These are phyloP conservation scores for Tetropium fuscum DNA, from an alignment of 2,888 invertebrate species.

Conservation along the genomic window DNA sequence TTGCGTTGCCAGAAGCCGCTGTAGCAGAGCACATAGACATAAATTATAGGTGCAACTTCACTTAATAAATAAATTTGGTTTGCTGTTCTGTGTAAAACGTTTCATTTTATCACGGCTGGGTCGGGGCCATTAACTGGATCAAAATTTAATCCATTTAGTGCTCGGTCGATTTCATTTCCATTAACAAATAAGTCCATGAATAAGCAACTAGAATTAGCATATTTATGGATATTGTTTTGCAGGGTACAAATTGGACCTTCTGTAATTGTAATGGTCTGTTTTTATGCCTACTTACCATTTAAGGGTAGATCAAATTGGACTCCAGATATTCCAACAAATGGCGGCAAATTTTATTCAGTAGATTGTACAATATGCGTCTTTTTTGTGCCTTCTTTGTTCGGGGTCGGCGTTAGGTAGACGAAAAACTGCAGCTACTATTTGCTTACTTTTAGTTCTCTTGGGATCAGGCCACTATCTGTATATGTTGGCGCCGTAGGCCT, in stretches of 20 bases:
- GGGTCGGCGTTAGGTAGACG: too few species aligned
- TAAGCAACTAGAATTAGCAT: constrained; percentile 21
- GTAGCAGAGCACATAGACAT: too few species aligned
- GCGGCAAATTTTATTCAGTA: too few species aligned
- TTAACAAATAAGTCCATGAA: constrained; percentile 42
- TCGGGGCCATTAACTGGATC: constrained; percentile 53
- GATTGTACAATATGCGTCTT: too few species aligned
- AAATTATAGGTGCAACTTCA: constrained; percentile 46
- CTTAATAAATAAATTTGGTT: constrained; percentile 49
- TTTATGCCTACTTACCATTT: neutral
- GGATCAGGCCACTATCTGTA: too few species aligned
- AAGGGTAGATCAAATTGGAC: too few species aligned
- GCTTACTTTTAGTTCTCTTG: too few species aligned
- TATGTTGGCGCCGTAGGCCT: too few species aligned
- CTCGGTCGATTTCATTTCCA: constrained; percentile 54
- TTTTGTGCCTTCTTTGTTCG: too few species aligned
- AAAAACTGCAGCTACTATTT: too few species aligned
- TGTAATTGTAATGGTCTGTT: constrained; percentile 11
- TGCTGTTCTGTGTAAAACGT: constrained; percentile 38
- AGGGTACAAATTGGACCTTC: constrained; percentile 4
- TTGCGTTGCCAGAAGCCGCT: too few species aligned
- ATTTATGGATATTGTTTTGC: constrained; percentile 20
- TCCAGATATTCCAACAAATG: too few species aligned
- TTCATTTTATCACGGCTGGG: constrained; percentile 43
- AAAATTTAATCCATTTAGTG: constrained; percentile 54